Percentiles rank a stretch among this genome's conserved stretches.
Evolutionary conservation across 2,888 invertebrate species (phyloP).

Genomic region (Cheiracanthium punctorium): DNA sequence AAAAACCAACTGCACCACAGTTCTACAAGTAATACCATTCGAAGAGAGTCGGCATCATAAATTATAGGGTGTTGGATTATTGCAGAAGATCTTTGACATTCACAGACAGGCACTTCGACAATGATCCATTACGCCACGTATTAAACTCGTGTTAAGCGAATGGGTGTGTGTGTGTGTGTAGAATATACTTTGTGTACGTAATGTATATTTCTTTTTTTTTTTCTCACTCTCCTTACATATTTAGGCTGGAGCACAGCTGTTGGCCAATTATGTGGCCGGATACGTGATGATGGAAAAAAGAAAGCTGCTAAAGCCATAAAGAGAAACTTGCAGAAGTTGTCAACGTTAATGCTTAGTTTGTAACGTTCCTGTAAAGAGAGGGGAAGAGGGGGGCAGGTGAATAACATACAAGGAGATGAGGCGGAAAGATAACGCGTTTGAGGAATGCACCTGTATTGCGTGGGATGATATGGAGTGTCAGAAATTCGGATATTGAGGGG

Average conservation of each 20-base stretch:
- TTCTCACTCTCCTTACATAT: neutral
- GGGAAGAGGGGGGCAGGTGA: too few species aligned
- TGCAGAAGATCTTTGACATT: neutral
- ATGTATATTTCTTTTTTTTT: neutral
- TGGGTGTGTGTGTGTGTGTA: slow-evolving; percentile 34
- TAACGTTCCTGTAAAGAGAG: too few species aligned
- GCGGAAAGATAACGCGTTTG: too few species aligned
- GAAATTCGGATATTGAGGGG: too few species aligned
- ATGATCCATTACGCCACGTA: slow-evolving; percentile 35
- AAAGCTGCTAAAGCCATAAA: neutral
- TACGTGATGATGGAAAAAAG: slow-evolving; percentile 5
- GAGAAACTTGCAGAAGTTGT: too few species aligned
- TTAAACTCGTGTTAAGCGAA: slow-evolving; percentile 46
- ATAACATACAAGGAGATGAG: too few species aligned
- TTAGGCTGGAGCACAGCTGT: slow-evolving; percentile 37
- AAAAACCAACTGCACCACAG: too few species aligned
- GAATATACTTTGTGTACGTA: neutral
- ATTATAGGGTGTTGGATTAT: slow-evolving; percentile 21
- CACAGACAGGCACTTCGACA: slow-evolving; percentile 5
- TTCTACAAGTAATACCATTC: too few species aligned
- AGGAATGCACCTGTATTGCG: too few species aligned
- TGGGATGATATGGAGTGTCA: too few species aligned
- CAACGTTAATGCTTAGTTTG: too few species aligned
- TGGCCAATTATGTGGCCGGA: slow-evolving; percentile 57
- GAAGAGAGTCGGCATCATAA: neutral